These are phyloP conservation scores for Delphinapterus leucas DNA, from an alignment of 2,113 vertebrate species.

Conservation along the genomic window DNA sequence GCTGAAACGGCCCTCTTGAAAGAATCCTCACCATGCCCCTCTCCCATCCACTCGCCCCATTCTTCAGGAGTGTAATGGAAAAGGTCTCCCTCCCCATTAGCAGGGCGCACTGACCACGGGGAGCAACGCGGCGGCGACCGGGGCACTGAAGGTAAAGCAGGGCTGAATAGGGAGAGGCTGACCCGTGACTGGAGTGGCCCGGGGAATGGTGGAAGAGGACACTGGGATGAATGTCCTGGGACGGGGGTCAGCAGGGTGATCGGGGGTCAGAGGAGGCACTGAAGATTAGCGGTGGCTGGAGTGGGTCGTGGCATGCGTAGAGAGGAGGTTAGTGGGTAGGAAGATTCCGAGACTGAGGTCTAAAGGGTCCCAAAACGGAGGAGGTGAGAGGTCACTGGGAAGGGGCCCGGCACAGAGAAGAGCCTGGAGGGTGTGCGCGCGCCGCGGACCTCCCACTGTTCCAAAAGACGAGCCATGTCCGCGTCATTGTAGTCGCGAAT, in stretches of 20 bases:
- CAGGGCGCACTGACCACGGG: neutral
- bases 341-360: neutral
- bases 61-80: neutral
- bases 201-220: neutral
- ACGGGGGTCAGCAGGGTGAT: neutral
- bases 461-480: conserved; percentile 96
- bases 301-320: neutral
- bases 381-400: neutral
- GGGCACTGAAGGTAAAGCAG: too few species aligned
- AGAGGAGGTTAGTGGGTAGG: neutral
- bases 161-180: neutral
- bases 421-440: neutral
- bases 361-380: neutral
- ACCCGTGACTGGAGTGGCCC: neutral
- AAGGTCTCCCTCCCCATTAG: neutral
- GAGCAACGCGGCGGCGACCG: neutral
- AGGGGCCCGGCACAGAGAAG: too few species aligned
- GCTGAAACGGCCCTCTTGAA: neutral
- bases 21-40: neutral
- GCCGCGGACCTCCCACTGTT: conserved; percentile 95
- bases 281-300: neutral
- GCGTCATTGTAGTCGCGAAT: conserved; percentile 98
- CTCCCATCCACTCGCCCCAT: neutral
- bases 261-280: accelerated
- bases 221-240: neutral